Conservation (phyloP, 2,113 vertebrate genomes). For the Dipodomys merriami region DNA sequence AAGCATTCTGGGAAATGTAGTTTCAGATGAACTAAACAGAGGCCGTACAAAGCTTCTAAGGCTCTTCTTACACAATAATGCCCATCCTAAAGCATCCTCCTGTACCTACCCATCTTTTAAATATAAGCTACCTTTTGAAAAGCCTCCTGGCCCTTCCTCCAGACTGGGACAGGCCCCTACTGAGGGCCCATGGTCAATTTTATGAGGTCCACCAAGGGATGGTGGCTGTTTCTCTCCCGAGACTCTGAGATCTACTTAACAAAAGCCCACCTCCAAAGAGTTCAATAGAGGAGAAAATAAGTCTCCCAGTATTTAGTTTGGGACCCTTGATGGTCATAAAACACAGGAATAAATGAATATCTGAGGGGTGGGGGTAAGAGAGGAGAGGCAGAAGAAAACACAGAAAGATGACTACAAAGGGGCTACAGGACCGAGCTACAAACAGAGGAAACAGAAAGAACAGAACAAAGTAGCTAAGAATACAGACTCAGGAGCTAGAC, state of each 20-base stretch:
- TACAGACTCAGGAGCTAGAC: background rate
- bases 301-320: background rate
- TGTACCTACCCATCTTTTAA: background rate
- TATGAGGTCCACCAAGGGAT: background rate
- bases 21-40: background rate
- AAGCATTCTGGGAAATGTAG: slow-evolving; percentile 20
- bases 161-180: background rate
- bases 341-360: background rate
- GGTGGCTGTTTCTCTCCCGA: background rate
- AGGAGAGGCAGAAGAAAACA: background rate
- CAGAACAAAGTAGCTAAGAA: background rate
- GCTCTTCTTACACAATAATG: background rate
- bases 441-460: background rate
- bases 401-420: background rate
- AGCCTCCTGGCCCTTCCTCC: background rate
- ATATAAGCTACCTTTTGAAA: background rate
- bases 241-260: background rate
- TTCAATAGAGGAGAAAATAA: background rate
- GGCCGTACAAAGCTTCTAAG: background rate
- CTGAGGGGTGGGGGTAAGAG: background rate
- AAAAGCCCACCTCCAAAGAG: background rate
- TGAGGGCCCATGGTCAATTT: background rate
- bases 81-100: background rate
- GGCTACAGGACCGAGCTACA: background rate
- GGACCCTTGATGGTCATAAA: background rate